phyloP scores from a whole-genome alignment of 2,888 invertebrate species.

The Ectemnius lituratus region DNA sequence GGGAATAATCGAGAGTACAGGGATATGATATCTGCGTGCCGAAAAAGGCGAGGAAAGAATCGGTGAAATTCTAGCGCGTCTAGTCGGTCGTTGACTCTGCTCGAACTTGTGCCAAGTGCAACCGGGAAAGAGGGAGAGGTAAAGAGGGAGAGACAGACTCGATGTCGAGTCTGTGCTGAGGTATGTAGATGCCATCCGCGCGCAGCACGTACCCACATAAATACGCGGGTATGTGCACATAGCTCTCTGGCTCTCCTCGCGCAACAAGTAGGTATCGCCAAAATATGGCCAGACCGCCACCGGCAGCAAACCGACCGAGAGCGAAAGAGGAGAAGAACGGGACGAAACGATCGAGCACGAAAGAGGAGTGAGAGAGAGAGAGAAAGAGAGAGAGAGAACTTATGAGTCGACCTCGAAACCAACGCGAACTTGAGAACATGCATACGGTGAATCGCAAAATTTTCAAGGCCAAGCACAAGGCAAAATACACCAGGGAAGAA shows the following conservation, averaged over 20 bases:
- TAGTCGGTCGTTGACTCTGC: constrained; percentile 52
- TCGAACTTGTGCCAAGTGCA: constrained; percentile 53
- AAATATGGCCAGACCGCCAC: constrained; percentile 67
- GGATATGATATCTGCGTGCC: not conserved
- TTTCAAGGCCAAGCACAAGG: constrained; percentile 19
- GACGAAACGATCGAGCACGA: not conserved
- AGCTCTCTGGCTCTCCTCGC: constrained; percentile 46
- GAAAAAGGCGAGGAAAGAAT: constrained; percentile 19
- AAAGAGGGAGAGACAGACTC: not conserved
- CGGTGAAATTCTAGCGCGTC: constrained; percentile 42
- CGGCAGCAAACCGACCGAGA: constrained; percentile 21
- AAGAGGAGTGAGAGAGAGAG: not conserved
- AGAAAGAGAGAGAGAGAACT: constrained; percentile 9
- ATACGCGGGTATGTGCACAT: constrained; percentile 40
- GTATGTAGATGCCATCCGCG: constrained; percentile 44
- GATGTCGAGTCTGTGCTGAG: constrained; percentile 38
- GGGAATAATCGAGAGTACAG: not conserved
- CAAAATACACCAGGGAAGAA: not conserved
- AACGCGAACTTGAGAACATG: no score
- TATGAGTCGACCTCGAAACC: no score
- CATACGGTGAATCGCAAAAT: constrained; percentile 15
- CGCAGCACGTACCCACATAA: constrained; percentile 12
- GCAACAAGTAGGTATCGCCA: constrained; percentile 70
- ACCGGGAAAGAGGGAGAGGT: constrained; percentile 11
- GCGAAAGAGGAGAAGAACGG: constrained; percentile 6